Evolutionary conservation across 1,140 invertebrate species (phyloP), one percentile per base, ranked within the genome.

Genomic region (Melanaphis sacchari): DNA sequence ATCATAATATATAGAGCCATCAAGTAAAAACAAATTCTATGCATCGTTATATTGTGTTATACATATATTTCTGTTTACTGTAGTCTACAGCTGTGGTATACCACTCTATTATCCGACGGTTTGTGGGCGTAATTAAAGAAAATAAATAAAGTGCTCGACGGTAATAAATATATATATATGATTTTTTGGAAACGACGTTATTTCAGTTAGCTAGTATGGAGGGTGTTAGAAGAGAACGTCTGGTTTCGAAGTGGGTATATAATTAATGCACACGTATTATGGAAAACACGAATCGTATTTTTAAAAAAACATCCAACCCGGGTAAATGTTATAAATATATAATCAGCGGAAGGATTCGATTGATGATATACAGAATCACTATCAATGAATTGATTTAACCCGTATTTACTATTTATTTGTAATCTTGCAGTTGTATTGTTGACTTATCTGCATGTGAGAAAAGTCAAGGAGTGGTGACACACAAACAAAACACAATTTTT

Each of bases 41-140:
- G 3, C n/a, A n/a, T n/a, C 31, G 4, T 18, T 31, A n/a, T n/a
- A n/a, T n/a, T 76, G 59, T 66, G 59, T n/a, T n/a, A n/a, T 66
- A 54, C 11, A 54, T 24, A 1, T 31, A 36, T 76, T n/a, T n/a
- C 15, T 76, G n/a, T 1, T n/a, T 36, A 76, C 15, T 76, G 59
- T 18, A 76, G 59, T 4, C 15, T n/a, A 15, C 59, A 76, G 31
- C 15, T 76, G 31, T 66, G 31, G 31, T 66, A 66, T n/a, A 15
- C 59, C 59, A n/a, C 81, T 22, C 36, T 40, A 82, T 82, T 82
- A 82, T 38, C 59, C 36, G 22, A 2, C 21, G 38, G n/a, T 24
- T 40, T 22, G 81, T 82, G 81, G 81, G 81, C 36, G 81, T 82
- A 82, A 40, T 82, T 82, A 82, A 82, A 82, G 81, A 38, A 82